phyloP scores from a whole-genome alignment of 2,888 invertebrate species.

The Bellardia bayeri region DNA sequence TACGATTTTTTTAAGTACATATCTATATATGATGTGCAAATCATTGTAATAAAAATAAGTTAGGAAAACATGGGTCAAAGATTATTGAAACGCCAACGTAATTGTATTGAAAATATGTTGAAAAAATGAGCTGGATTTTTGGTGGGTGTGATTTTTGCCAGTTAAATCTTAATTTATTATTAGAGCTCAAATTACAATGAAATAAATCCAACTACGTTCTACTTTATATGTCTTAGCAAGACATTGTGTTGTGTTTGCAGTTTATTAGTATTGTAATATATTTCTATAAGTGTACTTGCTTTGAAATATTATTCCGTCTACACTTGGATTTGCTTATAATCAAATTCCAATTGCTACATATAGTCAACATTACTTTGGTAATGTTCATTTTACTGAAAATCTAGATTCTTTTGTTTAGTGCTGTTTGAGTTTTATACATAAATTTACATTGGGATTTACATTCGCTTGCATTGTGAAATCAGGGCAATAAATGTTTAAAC shows the following conservation, averaged over 20 bases:
- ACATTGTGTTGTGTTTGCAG: no score
- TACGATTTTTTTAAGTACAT: neutral
- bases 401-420: neutral
- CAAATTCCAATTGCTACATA: constrained; percentile 3
- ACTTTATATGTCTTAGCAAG: no score
- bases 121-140: no score
- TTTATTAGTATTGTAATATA: no score
- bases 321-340: constrained; percentile 13
- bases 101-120: neutral
- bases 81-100: constrained; percentile 18
- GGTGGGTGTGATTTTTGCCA: neutral
- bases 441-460: constrained; percentile 17
- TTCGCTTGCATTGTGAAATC: neutral
- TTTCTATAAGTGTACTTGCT: no score
- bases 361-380: neutral
- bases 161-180: neutral
- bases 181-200: neutral
- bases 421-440: neutral
- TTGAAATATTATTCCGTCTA: neutral
- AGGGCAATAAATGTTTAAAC: constrained; percentile 26
- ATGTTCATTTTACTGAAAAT: neutral
- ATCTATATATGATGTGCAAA: neutral
- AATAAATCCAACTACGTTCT: neutral
- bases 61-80: constrained; percentile 12
- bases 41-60: neutral